Evolutionary conservation across 2,888 invertebrate genomes (phyloP).

Genomic region (Lymantria monacha): DNA sequence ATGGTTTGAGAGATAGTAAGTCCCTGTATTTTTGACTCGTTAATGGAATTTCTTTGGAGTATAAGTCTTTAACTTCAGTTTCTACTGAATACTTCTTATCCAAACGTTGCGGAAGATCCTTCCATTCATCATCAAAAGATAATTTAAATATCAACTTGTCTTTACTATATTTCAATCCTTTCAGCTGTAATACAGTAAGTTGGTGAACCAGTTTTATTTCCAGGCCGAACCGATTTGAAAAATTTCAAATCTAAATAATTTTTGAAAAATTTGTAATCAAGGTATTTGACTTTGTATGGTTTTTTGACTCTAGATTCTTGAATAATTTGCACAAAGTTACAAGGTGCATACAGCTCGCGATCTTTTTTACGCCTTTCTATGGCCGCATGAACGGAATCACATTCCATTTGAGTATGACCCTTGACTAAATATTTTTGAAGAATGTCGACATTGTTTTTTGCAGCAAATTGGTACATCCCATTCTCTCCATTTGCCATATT

Average conservation of each 20-base stretch:
- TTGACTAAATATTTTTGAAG: slow-evolving; percentile 36
- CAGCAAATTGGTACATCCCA: not conserved
- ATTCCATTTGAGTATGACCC: too few species aligned
- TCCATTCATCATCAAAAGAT: not conserved
- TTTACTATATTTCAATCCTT: too few species aligned
- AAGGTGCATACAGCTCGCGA: not conserved
- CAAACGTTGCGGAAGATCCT: not conserved
- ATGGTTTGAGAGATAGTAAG: too few species aligned
- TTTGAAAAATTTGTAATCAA: not conserved
- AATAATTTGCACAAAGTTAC: not conserved
- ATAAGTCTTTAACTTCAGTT: too few species aligned
- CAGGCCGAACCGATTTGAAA: not conserved
- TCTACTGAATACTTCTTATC: too few species aligned
- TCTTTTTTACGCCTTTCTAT: slow-evolving; percentile 31
- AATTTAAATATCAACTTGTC: too few species aligned
- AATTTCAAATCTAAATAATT: not conserved
- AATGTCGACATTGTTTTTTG: slow-evolving; percentile 1
- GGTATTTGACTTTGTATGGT: not conserved
- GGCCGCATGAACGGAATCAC: slow-evolving; percentile 35
- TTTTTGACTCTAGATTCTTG: not conserved
- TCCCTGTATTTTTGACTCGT: too few species aligned
- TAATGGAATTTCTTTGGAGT: too few species aligned
- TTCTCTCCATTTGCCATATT: too few species aligned
- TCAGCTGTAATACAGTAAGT: too few species aligned
- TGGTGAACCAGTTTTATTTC: not conserved